Base-by-base conservation (phyloP, 2,888 invertebrate genomes). In the Clivina fossor region DNA sequence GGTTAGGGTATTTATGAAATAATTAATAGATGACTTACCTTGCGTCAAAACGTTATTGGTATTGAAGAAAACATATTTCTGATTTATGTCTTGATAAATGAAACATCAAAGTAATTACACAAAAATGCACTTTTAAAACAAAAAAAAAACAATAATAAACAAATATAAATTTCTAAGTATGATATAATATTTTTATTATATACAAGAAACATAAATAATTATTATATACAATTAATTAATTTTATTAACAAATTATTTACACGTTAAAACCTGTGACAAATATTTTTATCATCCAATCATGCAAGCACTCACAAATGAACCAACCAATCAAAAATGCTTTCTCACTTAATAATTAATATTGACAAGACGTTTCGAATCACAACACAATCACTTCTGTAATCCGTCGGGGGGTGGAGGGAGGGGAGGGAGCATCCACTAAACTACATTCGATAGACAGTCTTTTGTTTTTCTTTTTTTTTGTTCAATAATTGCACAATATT, bases 171-270 rank as follows among this genome's bases (percentile, higher is more conserved):
- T n/a, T 35, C 35, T 35, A 35, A 13, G 5, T 15, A 8, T 35
- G 5, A 11, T 7, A 26, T 30, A 30, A 30, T 2, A n/a, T 30
- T 35, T 15, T 13, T 38, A 28, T 49, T 49, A 49, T 49, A 19
- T 49, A 49, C 49, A 49, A 28, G 5, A 9, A 19, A 38, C 49
- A 49, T 49, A 49, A 49, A 49, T 49, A 49, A 48, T 32, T n/a
- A n/a, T n/a, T 49, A 38, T 49, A 28, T 48, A 48, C 48, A 48
- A 48, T n/a, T n/a, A n/a, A n/a, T n/a, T n/a, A n/a, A n/a, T 35
- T 35, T 35, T 35, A 48, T 49, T 46, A 30, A 46, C 46, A 46
- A 18, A 18, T 30, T 46, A 46, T 46, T n/a, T 46, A 46, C 46
- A 46, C 30, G 16, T 8, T 35, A 35, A 30, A 26, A 5, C 4